phyloP scores from a whole-genome alignment of 2,888 invertebrate genomes.

The Apotomis capreana region DNA sequence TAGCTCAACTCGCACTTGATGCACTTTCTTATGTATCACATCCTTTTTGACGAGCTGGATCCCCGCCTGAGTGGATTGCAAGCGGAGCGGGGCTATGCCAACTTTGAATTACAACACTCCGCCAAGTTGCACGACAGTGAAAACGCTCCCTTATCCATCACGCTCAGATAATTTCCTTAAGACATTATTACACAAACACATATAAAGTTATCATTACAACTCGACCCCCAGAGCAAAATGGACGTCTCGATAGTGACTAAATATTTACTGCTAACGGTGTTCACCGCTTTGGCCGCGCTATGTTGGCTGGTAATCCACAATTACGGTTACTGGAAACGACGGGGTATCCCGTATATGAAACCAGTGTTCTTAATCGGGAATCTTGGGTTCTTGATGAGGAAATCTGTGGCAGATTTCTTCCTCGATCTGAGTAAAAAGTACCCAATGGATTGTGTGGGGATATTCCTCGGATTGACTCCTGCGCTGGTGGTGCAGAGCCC shows the following conservation, averaged over 20 bases:
- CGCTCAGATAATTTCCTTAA: conserved; percentile 13
- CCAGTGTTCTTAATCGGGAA: conserved; percentile 62
- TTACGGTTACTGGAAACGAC: conserved; percentile 68
- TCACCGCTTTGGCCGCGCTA: conserved; percentile 48
- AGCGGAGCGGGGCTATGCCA: no score
- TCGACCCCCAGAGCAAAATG: conserved; percentile 7
- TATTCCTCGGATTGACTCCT: conserved; percentile 64
- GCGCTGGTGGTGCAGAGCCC: conserved; percentile 63
- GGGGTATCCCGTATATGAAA: conserved; percentile 62
- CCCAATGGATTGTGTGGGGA: conserved; percentile 61
- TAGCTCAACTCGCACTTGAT: no score
- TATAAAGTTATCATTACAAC: conserved; percentile 11
- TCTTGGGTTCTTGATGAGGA: conserved; percentile 63
- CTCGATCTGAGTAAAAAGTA: conserved; percentile 54
- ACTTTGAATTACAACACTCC: no score
- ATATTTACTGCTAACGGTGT: conserved; percentile 22
- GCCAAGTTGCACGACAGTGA: no score
- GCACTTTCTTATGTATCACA: no score
- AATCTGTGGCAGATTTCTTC: conserved; percentile 61
- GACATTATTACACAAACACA: neutral
- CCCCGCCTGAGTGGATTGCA: no score
- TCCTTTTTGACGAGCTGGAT: no score
- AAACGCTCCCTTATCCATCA: no score
- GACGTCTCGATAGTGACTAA: conserved; percentile 29
- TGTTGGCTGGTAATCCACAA: conserved; percentile 54